Evolutionary conservation across 92 coral and sea anemone species (phyloP), one percentile per base, ranked within the genome.

Genomic region (Heliopora coerulea): DNA sequence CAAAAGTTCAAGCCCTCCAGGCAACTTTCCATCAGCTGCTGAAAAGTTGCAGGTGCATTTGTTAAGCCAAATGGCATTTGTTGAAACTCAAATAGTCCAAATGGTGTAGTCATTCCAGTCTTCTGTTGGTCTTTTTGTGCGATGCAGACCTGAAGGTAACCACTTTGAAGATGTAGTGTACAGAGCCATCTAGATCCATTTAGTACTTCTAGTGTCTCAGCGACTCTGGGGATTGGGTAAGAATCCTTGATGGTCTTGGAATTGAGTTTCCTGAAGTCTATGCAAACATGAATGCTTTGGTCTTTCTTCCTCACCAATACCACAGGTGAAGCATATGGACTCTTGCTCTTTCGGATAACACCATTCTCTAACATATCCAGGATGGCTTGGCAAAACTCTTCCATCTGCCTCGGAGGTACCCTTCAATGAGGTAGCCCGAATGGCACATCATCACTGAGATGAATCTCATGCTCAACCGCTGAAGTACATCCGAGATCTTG

Each of bases 101-200:
- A 80, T 13, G 81, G 82, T 0, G 85, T 80, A 56, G 85, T 80
- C 61, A 80, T 34, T 8, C 81, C 85, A 3, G 64, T 80, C 80
- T 75, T 81, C 0, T 62, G 67, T 34, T 58, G 39, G 82, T 80
- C 89, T 4, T 32, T 42, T 14, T 84, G 73, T 8, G 17, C 15
- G 8, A 65, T 67, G 17, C 66, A 31, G 6, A 79, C 88, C 65
- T 80, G 88, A 3, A 79, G 69, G 27, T 72, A 79, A 26, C 81
- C 84, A 65, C 84, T 73, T 48, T 79, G 78, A 19, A 84, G 84
- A 49, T 79, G 84, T 15, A 84, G 73, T 8, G 84, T 32, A 25
- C 78, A 79, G 44, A 79, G 79, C 73, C 80, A 80, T 18, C 49
- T 56, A 6, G 88, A 69, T 12, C 81, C 81, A 29, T 32, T 56